A percentile compares a stretch with the other conserved stretches of the same genome.
Evolutionary conservation across 2,888 invertebrate species (phyloP).

Genomic region (Alcis repandata): DNA sequence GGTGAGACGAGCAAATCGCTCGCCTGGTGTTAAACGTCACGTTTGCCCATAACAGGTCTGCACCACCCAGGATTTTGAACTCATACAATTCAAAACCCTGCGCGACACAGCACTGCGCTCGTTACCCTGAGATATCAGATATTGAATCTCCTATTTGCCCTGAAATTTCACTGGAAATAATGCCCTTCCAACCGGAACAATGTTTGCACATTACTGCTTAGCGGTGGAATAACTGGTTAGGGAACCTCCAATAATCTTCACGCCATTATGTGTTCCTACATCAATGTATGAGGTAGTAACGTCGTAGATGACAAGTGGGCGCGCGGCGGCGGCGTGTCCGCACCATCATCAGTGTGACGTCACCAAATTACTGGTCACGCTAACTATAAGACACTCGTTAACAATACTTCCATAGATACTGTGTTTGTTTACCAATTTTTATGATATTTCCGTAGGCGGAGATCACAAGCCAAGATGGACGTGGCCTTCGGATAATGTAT

Average conservation of each 20-base stretch:
- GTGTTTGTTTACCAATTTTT: constrained; percentile 24
- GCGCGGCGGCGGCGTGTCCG: constrained; percentile 27
- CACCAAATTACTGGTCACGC: constrained; percentile 28
- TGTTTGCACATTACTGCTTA: no score
- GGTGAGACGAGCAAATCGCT: no score
- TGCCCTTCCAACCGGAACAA: no score
- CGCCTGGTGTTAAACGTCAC: no score
- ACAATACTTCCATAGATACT: constrained; percentile 10
- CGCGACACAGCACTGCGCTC: no score
- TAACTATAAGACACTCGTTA: constrained; percentile 21
- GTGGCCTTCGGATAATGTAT: constrained; percentile 8
- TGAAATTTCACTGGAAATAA: no score
- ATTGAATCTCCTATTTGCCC: no score
- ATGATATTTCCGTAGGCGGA: constrained; percentile 24
- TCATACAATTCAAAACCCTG: no score
- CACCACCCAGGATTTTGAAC: no score
- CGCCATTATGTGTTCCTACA: constrained; percentile 39
- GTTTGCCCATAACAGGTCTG: no score
- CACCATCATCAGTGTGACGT: constrained; percentile 32
- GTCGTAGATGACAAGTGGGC: constrained; percentile 50
- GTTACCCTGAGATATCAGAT: no score
- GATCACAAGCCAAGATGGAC: constrained; percentile 15
- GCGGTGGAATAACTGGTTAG: neutral
- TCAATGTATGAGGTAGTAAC: constrained; percentile 37
- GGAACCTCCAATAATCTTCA: constrained; percentile 41